Conservation (phyloP, 2,888 invertebrate genomes). For the Dryobota labecula region DNA sequence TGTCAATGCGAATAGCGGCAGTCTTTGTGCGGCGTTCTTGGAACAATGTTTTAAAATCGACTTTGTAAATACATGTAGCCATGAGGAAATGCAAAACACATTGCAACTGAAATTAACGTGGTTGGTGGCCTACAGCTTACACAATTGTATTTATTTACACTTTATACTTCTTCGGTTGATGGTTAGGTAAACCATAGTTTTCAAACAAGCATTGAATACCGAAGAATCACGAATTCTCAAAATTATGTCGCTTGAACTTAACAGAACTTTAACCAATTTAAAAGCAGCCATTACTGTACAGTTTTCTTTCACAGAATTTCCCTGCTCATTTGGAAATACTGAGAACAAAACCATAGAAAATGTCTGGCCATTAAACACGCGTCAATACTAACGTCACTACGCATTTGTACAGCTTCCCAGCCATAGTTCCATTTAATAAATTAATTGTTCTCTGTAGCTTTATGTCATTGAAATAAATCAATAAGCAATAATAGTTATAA, state of each 20-base stretch:
- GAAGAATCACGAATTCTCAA: not conserved
- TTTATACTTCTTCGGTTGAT: not conserved
- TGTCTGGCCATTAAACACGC: not conserved
- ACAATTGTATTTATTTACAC: not conserved
- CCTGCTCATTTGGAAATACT: not conserved
- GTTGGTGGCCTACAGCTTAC: not conserved
- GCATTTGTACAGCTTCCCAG: conserved; percentile 18
- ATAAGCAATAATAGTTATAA: conserved; percentile 78
- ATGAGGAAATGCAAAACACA: not conserved
- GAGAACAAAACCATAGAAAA: conserved; percentile 8
- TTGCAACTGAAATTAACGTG: not conserved
- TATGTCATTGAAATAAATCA: conserved; percentile 75
- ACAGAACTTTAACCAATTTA: not conserved
- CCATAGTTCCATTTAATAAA: conserved; percentile 38
- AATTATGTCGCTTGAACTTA: not conserved
- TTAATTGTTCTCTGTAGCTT: conserved; percentile 45
- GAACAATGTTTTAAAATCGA: conserved; percentile 35
- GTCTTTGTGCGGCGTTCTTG: conserved; percentile 35
- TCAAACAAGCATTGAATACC: not conserved
- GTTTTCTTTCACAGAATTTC: not conserved
- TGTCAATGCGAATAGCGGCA: conserved; percentile 44
- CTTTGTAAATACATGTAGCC: conserved; percentile 1
- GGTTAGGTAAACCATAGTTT: not conserved
- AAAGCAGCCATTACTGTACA: not conserved
- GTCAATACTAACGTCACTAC: not conserved